Base-by-base conservation (phyloP, 2,888 invertebrate genomes). In the Gortyna flavago region DNA sequence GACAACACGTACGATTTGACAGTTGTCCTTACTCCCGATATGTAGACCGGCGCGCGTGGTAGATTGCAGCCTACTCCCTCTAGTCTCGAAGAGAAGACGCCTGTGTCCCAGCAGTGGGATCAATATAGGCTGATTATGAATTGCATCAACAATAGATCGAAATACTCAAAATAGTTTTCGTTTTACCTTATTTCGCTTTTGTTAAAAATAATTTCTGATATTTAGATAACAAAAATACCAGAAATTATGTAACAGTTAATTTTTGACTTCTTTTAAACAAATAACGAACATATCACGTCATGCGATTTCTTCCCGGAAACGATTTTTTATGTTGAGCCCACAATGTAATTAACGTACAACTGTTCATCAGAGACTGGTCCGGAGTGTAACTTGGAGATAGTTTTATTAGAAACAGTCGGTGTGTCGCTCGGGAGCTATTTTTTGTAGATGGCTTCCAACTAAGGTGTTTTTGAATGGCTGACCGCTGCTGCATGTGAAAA, bases 391-490 rank as follows among this genome's bases (percentile, higher is more conserved):
- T 92, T 90, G 84, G 90, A 92, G 88, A 86, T 87, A 92, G 92
- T 90, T 91, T 90, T 80, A 84, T 85, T 84, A 76, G 81, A 83
- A 87, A 84, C 82, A 78, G 85, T 83, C 67, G 77, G 76, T 74
- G 83, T 79, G 81, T 77, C 80, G 79, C 80, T 79, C 70, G 86
- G 87, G 87, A 85, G 84, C 83, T 87, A 90, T 88, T 91, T 93
- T 93, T 93, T 91, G 91, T 92, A 88, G 87, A 77, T 86, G 85
- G 74, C 54, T 79, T 84, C 79, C 70, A 88, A 88, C 91, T 92
- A 90, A 93, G 92, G 90, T 88, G 90, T 91, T 92, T 94, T 93
- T 93, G 91, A 94, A 92, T 89, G 89, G 89, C 86, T 88, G 76
- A 76, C 71, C 73, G 81, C 35, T 57, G 81, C 59, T n/a, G 16